Base-by-base conservation (phyloP, 1,140 invertebrate genomes). In the Zaprionus capensis region DNA sequence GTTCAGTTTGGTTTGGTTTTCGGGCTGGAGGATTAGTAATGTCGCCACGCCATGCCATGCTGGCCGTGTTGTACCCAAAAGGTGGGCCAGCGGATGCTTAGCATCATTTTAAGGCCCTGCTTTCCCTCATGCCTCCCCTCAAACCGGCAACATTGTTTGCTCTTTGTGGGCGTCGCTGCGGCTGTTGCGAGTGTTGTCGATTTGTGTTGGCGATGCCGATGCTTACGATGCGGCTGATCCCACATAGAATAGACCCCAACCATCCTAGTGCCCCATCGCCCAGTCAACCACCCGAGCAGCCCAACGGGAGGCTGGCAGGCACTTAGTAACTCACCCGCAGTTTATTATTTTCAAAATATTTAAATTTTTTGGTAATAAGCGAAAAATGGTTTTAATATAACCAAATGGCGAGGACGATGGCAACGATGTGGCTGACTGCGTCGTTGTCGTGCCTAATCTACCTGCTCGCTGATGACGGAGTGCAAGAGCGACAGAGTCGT, bases 321-420 rank as follows among this genome's bases (percentile, higher is more conserved):
- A 91, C 90, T 91, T 91, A 91, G 80, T 91, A 91, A 91, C 90
- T 91, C 90, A 91, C 90, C 90, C 91, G 90, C 90, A 90, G 90
- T 91, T 91, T 91, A 91, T 91, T 91, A 91, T 91, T 91, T 90
- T 91, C 74, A 87, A 91, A 91, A 91, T 91, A 91, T 91, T 91
- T 81, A 91, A 91, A 91, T 91, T 91, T 91, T 91, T 90, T 84
- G 82, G 82, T 91, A 91, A 91, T 91, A 91, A 91, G 85, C 90
- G 84, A 81, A 91, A 91, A 91, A 88, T 85, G 80, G 80, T 84
- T 85, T 84, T 85, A 82, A 88, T 88, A 85, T 85, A 90, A 84
- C 74, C 78, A 66, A 88, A 84, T 81, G 79, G 44, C 36, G 53
- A 78, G 38, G 64, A 72, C 34, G 61, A 70, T 24, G 46, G 49